A percentile compares a stretch with the other conserved stretches of the same genome.
These are phyloP conservation scores for Achlya flavicornis DNA, from an alignment of 2,888 invertebrate species.

Conservation along the genomic window DNA sequence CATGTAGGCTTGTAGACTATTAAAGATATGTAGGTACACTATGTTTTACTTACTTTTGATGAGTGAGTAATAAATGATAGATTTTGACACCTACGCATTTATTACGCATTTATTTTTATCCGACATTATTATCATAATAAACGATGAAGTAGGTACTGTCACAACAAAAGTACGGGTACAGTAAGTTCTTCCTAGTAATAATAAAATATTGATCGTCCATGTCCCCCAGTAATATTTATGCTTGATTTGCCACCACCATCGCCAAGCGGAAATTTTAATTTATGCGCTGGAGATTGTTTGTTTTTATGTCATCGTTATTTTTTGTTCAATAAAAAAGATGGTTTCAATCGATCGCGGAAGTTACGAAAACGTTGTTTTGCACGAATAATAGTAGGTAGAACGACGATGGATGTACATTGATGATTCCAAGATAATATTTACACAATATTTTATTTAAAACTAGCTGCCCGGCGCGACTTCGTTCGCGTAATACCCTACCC, in stretches of 20 bases:
- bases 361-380: conserved; percentile 59
- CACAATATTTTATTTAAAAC: background rate
- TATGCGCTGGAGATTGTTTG: conserved; percentile 78
- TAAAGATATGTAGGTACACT: background rate
- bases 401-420: conserved; percentile 42
- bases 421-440: conserved; percentile 31
- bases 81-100: no score
- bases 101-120: no score
- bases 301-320: conserved; percentile 73
- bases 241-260: conserved; percentile 72
- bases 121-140: no score
- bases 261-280: conserved; percentile 82
- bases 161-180: conserved; percentile 10
- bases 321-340: conserved; percentile 66
- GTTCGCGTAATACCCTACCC: no score
- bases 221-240: conserved; percentile 74
- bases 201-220: conserved; percentile 53
- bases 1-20: background rate
- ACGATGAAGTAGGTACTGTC: background rate
- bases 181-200: conserved; percentile 31
- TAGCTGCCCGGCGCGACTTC: no score
- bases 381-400: conserved; percentile 40
- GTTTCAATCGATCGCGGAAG: conserved; percentile 67
- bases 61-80: background rate
- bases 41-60: conserved; percentile 7